phyloP scores from a whole-genome alignment of 2,113 vertebrate species.

The Silurus meridionalis region DNA sequence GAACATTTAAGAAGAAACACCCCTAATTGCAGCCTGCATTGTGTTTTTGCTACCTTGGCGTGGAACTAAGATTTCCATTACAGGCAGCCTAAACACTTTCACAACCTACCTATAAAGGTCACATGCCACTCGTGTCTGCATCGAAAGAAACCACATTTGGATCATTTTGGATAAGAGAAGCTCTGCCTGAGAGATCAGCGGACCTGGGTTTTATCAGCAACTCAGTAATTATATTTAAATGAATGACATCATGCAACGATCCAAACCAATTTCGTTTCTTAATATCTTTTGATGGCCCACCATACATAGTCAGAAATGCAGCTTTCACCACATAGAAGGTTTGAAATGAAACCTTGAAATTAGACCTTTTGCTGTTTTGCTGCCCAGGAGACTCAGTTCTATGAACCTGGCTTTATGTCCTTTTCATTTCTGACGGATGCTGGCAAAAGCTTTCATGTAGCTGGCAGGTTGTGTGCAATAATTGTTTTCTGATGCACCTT shows the following conservation, averaged over 20 bases:
- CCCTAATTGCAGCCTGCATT: slow-evolving; percentile 29
- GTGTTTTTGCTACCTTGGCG: not conserved
- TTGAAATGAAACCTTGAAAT: slow-evolving; percentile 58
- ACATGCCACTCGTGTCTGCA: not conserved
- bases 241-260: slow-evolving; percentile 44
- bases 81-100: not conserved
- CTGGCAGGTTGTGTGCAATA: slow-evolving; percentile 51
- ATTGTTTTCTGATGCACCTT: slow-evolving; percentile 65
- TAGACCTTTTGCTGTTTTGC: slow-evolving; percentile 44
- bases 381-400: slow-evolving; percentile 13
- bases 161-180: not conserved
- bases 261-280: slow-evolving; percentile 1
- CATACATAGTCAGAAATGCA: slow-evolving; percentile 65
- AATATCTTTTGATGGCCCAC: slow-evolving; percentile 55
- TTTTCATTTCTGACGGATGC: slow-evolving; percentile 14
- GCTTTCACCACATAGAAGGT: slow-evolving; percentile 51
- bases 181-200: slow-evolving; percentile 34
- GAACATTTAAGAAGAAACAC: slow-evolving; percentile 8
- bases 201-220: slow-evolving; percentile 29
- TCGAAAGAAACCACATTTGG: slow-evolving; percentile 6
- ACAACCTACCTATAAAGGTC: not conserved
- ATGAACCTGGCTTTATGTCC: slow-evolving; percentile 33
- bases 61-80: slow-evolving; percentile 15
- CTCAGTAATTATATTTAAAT: slow-evolving; percentile 37
- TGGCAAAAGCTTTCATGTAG: slow-evolving; percentile 49